Percentiles rank a stretch among this genome's conserved stretches.
Conservation (phyloP, 1,140 invertebrate species). For the Lasioglossum albipes region DNA sequence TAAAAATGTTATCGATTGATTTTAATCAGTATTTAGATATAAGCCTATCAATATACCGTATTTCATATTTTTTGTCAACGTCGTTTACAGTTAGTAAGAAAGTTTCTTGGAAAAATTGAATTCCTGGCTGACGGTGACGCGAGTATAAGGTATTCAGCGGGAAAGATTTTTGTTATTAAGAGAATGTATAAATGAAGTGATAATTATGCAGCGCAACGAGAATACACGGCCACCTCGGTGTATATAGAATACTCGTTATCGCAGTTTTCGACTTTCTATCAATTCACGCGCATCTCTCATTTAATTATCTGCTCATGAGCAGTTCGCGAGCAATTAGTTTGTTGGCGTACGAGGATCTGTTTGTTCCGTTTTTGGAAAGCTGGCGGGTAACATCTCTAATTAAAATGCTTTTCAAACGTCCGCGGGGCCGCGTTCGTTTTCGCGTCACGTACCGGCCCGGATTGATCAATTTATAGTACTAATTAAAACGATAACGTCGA, state of each 20-base stretch:
- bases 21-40: no score
- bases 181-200: background rate
- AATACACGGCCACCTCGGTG: background rate
- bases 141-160: no score
- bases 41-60: no score
- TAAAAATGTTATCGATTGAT: no score
- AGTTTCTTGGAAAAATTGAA: no score
- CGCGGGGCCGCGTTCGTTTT: background rate
- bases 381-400: background rate
- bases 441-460: no score
- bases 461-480: background rate
- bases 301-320: conserved; percentile 21
- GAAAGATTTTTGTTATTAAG: no score
- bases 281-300: background rate
- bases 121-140: no score
- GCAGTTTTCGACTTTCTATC: conserved; percentile 6
- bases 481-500: background rate
- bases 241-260: background rate
- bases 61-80: no score
- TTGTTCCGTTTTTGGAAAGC: background rate
- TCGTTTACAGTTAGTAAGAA: background rate
- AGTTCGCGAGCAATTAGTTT: background rate
- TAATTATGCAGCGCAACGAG: background rate
- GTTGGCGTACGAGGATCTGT: background rate
- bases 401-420: background rate